Base-by-base conservation (phyloP, 1,140 invertebrate genomes). In the Brachionus manjavacas region DNA sequence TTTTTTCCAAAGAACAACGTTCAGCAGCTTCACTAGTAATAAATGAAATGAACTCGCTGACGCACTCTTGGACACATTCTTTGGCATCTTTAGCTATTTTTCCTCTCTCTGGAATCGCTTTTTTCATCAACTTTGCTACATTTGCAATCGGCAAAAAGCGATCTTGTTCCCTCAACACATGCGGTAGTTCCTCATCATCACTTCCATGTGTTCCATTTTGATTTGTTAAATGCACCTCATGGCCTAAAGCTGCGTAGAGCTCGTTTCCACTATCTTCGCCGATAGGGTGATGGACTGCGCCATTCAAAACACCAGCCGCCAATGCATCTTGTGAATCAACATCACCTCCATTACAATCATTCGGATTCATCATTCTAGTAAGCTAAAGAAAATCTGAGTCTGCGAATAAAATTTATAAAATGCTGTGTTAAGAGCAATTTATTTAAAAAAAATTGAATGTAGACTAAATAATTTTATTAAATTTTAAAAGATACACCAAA, bases 21-120 rank as follows among this genome's bases (percentile, higher is more conserved):
- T 98, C 96, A 88, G 95, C 96, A 0, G 96, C 96, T 91, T 99
- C 97, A 87, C 95, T 97, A 0, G 97, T 99, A 68, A 99, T 96
- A 88, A 99, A 99, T 86, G 96, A 97, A 87, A 99, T 98, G 88
- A 99, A 99, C 88, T 99, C 98, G 0, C 96, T 98, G 46, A 99
- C 97, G 91, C 97, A 99, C 90, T 99, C 98, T 90, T 99, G 98
- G 20, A 99, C 95, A 91, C 96, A 99, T 91, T 99, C 97, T 86
- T 98, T 92, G 0, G 97, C 96, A 91, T 99, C 98, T 92, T 99
- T 99, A 0, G 97, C 96, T 87, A 99, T 93, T 91, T 99, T 99
- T 87, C 96, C 97, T 86, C 94, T 93, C 85, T 95, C 93, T 4
- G 97, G 97, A 86, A 99, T 96, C 4, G 95, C 95, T 88, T 94